A percentile compares a stretch with the other conserved stretches of the same genome.
Conservation (phyloP, 2,113 vertebrate species). For the Onychorhynchus coronatus region DNA sequence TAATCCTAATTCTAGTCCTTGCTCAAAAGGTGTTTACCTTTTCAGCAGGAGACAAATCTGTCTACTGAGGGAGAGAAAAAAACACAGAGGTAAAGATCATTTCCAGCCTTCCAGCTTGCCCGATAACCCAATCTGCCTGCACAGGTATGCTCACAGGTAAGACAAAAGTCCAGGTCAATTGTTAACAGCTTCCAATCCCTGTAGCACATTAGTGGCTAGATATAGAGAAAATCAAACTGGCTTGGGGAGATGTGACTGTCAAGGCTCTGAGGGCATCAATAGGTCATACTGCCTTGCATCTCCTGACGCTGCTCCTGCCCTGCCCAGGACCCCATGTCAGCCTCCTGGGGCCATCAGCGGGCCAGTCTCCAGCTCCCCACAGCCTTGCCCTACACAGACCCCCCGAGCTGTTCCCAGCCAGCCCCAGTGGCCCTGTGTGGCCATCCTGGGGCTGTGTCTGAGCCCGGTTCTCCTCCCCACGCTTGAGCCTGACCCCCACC, state of each 20-base stretch:
- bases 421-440: accelerated
- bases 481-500: not conserved
- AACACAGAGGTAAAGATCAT: not conserved
- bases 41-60: not conserved
- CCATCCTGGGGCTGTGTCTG: not conserved
- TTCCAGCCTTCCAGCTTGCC: not conserved
- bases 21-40: not conserved
- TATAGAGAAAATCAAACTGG: not conserved
- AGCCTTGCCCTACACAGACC: not conserved
- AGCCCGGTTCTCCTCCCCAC: not conserved
- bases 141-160: not conserved
- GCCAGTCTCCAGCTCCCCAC: not conserved
- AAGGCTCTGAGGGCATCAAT: not conserved
- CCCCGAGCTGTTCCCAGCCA: accelerated
- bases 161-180: not conserved
- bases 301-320: not conserved
- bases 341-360: not conserved
- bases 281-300: not conserved
- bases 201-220: not conserved
- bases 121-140: not conserved
- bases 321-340: not conserved
- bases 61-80: not conserved
- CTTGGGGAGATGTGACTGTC: too few species aligned
- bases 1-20: not conserved
- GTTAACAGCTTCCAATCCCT: not conserved